Evolutionary conservation across 2,113 vertebrate genomes (phyloP), one percentile per base, ranked within the genome.

Genomic region (Psittacus erithacus): DNA sequence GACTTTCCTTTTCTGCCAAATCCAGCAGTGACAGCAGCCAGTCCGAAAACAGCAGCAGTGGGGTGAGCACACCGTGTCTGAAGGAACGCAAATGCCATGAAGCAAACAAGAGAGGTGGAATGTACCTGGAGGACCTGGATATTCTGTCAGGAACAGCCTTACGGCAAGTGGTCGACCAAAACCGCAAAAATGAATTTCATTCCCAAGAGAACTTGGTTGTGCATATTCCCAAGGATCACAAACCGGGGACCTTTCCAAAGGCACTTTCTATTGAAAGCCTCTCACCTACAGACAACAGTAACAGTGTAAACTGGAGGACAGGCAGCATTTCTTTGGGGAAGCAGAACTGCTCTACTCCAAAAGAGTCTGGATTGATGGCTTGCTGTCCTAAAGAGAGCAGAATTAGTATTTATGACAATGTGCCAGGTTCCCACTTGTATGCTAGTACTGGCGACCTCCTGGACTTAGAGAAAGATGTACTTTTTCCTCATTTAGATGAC

Each of bases 161-260:
- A 57, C 98, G 93, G 86, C 97, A 98, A 50, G 93, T 98, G 1
- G 97, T 97, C 5, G 98, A 98, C 94, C 98, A 98, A 90, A 98
- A 98, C 93, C 98, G 95, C 49, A 97, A 91, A 46, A 99, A 98
- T 38, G 99, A 98, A 75, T 99, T 99, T 91, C 98, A 97, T 93
- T 99, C 99, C 19, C 99, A 99, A 68, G 99, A 99, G 95, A 98
- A 99, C 95, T 95, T 99, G 92, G 98, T 99, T 65, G 98, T 99
- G 44, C 98, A 99, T 95, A 97, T 99, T 93, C 99, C 99, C 75
- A 99, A 99, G 97, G 99, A 99, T 95, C 99, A 99, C 95, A 99
- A 99, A 90, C 99, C 99, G 1, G 99, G 99, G 29, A 99, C 99
- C 15, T 99, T 99, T 95, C 99, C 99, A 52, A 99, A 99, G 97